Base-by-base conservation (phyloP, 2,888 invertebrate species). In the Dyspetes luteomarginatus region DNA sequence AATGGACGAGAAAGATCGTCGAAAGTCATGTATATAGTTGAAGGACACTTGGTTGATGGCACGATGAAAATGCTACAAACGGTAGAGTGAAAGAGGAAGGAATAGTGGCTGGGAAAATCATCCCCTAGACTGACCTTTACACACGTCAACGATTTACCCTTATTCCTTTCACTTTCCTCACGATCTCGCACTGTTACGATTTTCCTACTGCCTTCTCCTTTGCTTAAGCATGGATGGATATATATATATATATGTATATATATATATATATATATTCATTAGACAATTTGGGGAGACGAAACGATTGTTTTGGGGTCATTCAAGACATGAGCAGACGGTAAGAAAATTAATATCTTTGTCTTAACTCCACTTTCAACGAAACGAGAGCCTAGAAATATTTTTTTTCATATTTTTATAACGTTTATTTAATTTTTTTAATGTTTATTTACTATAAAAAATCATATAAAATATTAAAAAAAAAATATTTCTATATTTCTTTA, bases 41-140 rank as follows among this genome's bases (percentile, higher is more conserved):
- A 52, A 58, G 41, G 45, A 78, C 58, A 67, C 41, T 64, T n/a
- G 72, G 52, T 43, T 52, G 78, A 72, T 65, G 65, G 52, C 41
- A 22, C 9, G 72, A 9, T n/a, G 71, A 78, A 71, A 78, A 72
- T 36, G 65, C 45, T 48, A 30, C 56, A 71, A 26, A 62, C 36
- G 48, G 43, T n/a, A 26, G 55, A 41, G 28, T 12, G 26, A 41
- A n/a, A 15, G 28, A 30, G 26, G 12, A 30, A 43, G 50, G 22
- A 19, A 68, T 52, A 48, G 56, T 62, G 28, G 43, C 55, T 60
- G 55, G 26, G 45, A 56, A 50, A 78, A 71, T 71, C 71, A 62
- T 65, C 56, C 64, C 64, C 64, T 56, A 50, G 65, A 48, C 58
- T 58, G 71, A 78, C 65, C 71, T 58, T 72, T 72, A 41, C 71